These are phyloP conservation scores for Onthophagus taurus DNA, from an alignment of 1,140 invertebrate species.

Conservation along the genomic window DNA sequence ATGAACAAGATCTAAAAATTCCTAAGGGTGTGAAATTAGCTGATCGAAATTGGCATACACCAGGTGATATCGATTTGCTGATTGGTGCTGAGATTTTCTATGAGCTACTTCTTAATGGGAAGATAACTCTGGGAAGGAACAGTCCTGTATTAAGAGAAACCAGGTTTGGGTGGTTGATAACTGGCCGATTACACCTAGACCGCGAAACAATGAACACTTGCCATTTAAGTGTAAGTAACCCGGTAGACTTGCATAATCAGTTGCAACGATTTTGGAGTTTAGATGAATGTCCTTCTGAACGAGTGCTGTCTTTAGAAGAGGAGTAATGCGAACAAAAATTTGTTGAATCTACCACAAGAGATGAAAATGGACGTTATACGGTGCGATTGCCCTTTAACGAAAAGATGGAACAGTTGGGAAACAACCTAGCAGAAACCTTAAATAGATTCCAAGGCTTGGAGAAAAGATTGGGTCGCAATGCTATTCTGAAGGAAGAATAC, in stretches of 20 bases:
- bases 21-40: constrained; percentile 9
- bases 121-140: constrained; percentile 5
- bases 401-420: constrained; percentile 5
- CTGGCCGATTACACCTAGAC: background rate
- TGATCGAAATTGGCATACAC: constrained; percentile 1
- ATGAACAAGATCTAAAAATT: too few species aligned
- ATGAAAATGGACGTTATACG: constrained; percentile 8
- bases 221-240: background rate
- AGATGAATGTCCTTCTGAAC: background rate
- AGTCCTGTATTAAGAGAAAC: constrained; percentile 7
- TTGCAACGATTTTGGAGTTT: too few species aligned
- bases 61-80: background rate
- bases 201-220: background rate
- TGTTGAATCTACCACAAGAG: constrained; percentile 4
- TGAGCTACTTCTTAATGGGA: background rate
- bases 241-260: background rate
- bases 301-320: background rate
- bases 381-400: constrained; percentile 10
- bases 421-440: background rate
- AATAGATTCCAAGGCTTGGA: constrained; percentile 7
- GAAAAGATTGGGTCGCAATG: background rate
- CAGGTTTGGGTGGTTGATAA: constrained; percentile 7
- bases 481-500: too few species aligned
- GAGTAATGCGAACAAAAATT: constrained; percentile 9
- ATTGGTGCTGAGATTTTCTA: constrained; percentile 7